Evolutionary conservation across 2,797 vertebrate species (phyloP).

Genomic region (Neosilurus mollespiculum): DNA sequence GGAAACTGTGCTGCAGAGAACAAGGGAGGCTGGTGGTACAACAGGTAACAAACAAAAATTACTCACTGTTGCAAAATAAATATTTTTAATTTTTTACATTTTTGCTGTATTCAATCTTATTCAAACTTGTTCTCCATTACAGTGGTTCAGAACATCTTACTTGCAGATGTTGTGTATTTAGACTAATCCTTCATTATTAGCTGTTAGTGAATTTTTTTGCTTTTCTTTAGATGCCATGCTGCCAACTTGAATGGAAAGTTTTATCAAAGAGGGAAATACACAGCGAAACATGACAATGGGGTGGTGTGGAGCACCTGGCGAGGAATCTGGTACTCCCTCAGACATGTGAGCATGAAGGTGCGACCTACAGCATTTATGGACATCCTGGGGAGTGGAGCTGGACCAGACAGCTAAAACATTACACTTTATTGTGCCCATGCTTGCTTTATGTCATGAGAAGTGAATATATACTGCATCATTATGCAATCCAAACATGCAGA

Average conservation of each 20-base stretch:
- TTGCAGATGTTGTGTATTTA: background rate
- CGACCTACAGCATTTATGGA: slow-evolving; percentile 78
- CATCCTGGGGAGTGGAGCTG: slow-evolving; percentile 76
- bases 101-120: background rate
- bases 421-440: background rate
- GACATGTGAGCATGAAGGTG: slow-evolving; percentile 86
- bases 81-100: no score
- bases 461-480: background rate
- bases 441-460: background rate
- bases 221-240: slow-evolving; percentile 77
- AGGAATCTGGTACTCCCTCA: slow-evolving; percentile 87
- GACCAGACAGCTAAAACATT: slow-evolving; percentile 60
- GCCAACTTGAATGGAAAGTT: slow-evolving; percentile 86
- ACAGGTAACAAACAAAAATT: slow-evolving; percentile 74
- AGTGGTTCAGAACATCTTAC: background rate
- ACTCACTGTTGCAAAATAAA: background rate
- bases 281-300: slow-evolving; percentile 76
- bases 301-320: slow-evolving; percentile 86
- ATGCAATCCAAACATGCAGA: background rate
- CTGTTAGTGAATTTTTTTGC: background rate
- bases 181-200: background rate
- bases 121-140: background rate
- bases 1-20: slow-evolving; percentile 87
- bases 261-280: slow-evolving; percentile 80
- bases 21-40: slow-evolving; percentile 88